Conservation (phyloP, 1,140 invertebrate species). For the Spodoptera frugiperda region DNA sequence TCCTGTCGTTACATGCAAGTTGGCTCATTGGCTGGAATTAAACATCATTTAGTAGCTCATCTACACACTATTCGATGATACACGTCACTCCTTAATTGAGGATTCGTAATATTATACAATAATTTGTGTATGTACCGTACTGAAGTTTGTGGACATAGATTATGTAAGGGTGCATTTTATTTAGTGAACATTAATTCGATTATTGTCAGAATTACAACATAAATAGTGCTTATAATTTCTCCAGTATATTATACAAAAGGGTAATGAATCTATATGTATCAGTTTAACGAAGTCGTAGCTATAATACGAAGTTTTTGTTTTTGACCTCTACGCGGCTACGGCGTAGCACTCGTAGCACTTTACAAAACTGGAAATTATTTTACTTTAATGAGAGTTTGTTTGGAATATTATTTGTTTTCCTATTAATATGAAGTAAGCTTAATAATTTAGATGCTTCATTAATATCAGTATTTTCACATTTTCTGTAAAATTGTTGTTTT, state of each 20-base stretch:
- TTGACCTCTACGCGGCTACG: conserved; percentile 19
- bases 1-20: conserved; percentile 21
- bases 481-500: too few relatives aligned
- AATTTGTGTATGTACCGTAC: background rate
- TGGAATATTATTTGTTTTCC: too few relatives aligned
- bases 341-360: conserved; percentile 21
- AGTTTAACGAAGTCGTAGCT: background rate
- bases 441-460: too few relatives aligned
- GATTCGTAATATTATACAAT: background rate
- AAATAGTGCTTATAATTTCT: too few relatives aligned
- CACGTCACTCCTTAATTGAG: background rate
- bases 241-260: too few relatives aligned
- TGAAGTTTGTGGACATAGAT: background rate
- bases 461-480: too few relatives aligned
- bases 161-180: too few relatives aligned
- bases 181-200: background rate
- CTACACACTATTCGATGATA: background rate
- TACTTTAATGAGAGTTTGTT: too few relatives aligned
- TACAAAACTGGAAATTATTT: too few relatives aligned
- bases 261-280: too few relatives aligned
- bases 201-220: background rate
- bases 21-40: conserved; percentile 11
- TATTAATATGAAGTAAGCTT: too few relatives aligned
- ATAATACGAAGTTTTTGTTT: background rate
- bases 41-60: conserved; percentile 25